A percentile compares a stretch with the other conserved stretches of the same genome.
Conservation (phyloP, 2,113 vertebrate genomes). For the Sialia sialis region DNA sequence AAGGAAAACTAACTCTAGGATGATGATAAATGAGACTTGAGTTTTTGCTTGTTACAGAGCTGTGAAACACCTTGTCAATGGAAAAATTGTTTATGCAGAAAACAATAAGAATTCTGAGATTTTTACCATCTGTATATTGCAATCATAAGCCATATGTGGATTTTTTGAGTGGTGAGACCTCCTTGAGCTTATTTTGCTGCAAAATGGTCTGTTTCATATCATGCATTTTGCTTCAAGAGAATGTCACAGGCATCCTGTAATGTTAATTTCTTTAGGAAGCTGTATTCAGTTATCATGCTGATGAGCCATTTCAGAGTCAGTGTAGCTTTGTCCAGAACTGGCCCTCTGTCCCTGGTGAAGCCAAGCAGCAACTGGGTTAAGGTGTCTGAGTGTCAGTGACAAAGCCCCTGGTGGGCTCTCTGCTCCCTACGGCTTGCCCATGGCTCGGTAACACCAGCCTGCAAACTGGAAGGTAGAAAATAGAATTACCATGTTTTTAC, state of each 20-base stretch:
- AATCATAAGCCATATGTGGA: neutral
- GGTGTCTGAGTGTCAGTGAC: neutral
- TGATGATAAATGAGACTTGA: neutral
- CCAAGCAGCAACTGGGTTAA: neutral
- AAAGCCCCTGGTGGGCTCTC: neutral
- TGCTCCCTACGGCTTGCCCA: rapidly evolving
- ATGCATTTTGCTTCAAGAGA: neutral
- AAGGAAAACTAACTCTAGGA: neutral
- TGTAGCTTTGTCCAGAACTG: neutral
- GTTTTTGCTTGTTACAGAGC: neutral
- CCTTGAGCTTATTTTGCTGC: neutral
- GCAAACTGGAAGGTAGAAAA: neutral
- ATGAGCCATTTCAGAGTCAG: neutral
- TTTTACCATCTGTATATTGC: neutral
- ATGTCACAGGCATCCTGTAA: neutral
- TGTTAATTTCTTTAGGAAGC: neutral
- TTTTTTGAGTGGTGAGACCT: neutral
- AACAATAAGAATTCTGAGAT: neutral
- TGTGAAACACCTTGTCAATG: neutral
- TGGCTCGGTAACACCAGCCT: neutral
- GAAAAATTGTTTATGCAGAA: neutral
- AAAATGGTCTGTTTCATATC: neutral
- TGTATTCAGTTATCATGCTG: neutral
- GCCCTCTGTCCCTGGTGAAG: neutral
- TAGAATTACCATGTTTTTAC: neutral